Evolutionary conservation across 2,888 invertebrate genomes (phyloP), one percentile per base, ranked within the genome.

Genomic region (Agrotis segetum): DNA sequence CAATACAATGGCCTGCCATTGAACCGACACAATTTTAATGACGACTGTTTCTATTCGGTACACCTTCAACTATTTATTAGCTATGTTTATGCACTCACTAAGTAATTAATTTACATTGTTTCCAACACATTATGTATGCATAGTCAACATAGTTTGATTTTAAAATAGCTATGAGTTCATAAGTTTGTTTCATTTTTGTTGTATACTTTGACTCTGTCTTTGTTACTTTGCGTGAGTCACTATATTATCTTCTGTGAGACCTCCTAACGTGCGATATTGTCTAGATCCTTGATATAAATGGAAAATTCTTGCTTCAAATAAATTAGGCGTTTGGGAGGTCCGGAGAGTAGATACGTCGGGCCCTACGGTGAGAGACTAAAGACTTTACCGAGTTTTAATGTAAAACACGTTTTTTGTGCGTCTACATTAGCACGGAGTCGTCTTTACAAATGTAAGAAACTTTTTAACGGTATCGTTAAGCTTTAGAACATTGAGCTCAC

Each of bases 1-100:
- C 66, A 74, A 85, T 56, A 86, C 82, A 86, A 84, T 82, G 62
- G 65, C 65, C 75, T 82, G 85, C 79, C 85, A 83, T 81, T 87
- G 85, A 87, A 87, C 88, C 67, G 74, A 24, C 55, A 58, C n/a
- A 60, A 82, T 46, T 70, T 72, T 74, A 65, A 75, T 72, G 46
- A 46, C 67, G 59, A 58, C 67, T 34, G 63, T 64, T 70, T 56
- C 59, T 73, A 65, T 63, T 67, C 56, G 13, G 21, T 65, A 52
- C 34, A 46, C 21, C 46, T 77, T 68, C n/a, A 71, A 71, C 72
- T 67, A 69, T 71, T 62, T 71, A 71, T 55, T 56, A 67, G 52
- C 53, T 46, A 17, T 40, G 24, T 34, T 52, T 52, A n/a, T 29
- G n/a, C 40, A 40, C 49, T 29, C n/a, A 68, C 11, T 79, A 34